Evolutionary conservation across 2,888 invertebrate genomes (phyloP), one percentile per base, ranked within the genome.

Genomic region (Drosophila glabriapex): DNA sequence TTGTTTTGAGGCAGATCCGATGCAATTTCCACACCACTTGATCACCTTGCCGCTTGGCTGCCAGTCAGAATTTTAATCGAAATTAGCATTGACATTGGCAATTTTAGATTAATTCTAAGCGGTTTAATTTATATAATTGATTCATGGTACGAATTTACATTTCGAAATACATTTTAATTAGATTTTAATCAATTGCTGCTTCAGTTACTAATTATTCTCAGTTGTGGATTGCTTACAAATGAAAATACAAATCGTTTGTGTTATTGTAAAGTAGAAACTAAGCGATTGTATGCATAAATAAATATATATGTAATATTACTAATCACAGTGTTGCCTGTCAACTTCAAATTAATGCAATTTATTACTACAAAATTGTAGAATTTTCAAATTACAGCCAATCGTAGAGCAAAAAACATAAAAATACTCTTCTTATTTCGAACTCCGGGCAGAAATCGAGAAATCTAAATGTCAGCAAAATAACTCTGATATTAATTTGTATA

Each of bases 51-150:
- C 49, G 14, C 33, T 46, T 54, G 25, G 62, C 46, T 39, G 49
- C 22, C 25, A 73, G 66, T 62, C 64, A 33, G 28, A 70, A 67
- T 59, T 52, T 71, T 60, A 82, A 79, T 81, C 80, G 73, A 81
- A 70, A 76, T 82, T 73, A 67, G 80, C 78, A 73, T 73, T 76
- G 76, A 39, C 62, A 68, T 66, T 75, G 68, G 37, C 73, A 69
- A 64, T 39, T 65, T 56, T 31, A 50, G 37, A 65, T 41, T 67
- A 73, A 70, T 67, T 58, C 60, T 66, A 79, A 76, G 79, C 79
- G 69, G 76, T 76, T 76, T 76, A 70, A 79, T 70, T 76, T 76
- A 62, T 76, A 64, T 78, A 80, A 80, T 80, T 80, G 82, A 80
- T 82, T 70, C 39, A 67, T 70, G 65, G 29, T 66, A 37, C 12